Evolutionary conservation across 2,888 invertebrate genomes (phyloP).

Genomic region (Hofmannophila pseudospretella): DNA sequence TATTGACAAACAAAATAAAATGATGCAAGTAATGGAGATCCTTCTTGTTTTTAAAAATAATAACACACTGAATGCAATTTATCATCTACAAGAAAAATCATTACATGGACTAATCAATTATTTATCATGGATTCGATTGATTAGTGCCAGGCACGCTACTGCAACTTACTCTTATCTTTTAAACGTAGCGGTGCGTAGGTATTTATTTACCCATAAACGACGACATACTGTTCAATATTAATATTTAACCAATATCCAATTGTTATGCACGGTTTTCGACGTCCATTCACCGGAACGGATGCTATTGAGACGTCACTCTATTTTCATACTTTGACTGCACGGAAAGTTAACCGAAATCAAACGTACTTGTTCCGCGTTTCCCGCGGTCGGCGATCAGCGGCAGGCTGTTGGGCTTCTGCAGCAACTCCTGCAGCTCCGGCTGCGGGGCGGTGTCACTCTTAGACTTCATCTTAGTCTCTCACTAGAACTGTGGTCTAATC

Average conservation of each 20-base stretch:
- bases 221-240: slow-evolving; percentile 21
- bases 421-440: slow-evolving; percentile 63
- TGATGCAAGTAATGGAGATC: no score
- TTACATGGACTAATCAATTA: no score
- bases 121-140: no score
- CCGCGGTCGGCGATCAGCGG: slow-evolving; percentile 36
- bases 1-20: no score
- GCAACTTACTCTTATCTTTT: no score
- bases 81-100: no score
- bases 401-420: slow-evolving; percentile 52
- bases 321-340: slow-evolving; percentile 24
- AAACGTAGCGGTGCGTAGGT: no score
- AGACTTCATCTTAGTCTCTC: slow-evolving; percentile 48
- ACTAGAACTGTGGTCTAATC: slow-evolving; percentile 31
- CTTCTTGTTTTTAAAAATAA: no score
- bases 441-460: slow-evolving; percentile 40
- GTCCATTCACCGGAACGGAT: slow-evolving; percentile 55
- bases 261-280: slow-evolving; percentile 31
- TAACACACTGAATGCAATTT: no score
- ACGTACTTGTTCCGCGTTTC: slow-evolving; percentile 60
- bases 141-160: no score
- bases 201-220: no score
- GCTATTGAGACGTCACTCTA: slow-evolving; percentile 47
- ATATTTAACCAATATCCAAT: slow-evolving; percentile 31
- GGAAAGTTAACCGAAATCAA: slow-evolving; percentile 29